Evolutionary conservation across 2,888 invertebrate species (phyloP), one percentile per base, ranked within the genome.

Genomic region (Drosophila infuscata): DNA sequence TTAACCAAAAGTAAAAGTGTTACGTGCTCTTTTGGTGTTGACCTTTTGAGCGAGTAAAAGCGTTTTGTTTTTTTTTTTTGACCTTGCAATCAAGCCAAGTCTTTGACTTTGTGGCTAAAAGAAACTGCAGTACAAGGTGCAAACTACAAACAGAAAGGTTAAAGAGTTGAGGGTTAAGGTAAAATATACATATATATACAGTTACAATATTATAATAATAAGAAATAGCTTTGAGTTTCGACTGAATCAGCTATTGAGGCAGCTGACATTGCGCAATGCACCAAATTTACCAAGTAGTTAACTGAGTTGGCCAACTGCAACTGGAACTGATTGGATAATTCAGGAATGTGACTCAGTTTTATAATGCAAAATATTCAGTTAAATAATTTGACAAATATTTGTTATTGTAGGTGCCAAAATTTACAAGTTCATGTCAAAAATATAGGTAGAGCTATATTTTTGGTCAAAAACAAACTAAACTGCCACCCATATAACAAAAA

Each of bases 321-420:
- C 46, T 65, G 38, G 35, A 66, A 41, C 59, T 63, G 68, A 70
- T 81, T 75, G 78, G 81, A 75, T 82, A 84, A 84, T 72, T 46
- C 29, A 56, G 30, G 46, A 52, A 46, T 29, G 38, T 46, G 11
- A 20, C 29, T 29, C 20, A 58, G 17, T 36, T 46, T 17, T 15
- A 38, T 63, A 30, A 52, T 41, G 29, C 63, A 29, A 20, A 52
- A 35, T 25, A 49, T 17, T 33, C 25, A 20, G 51, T 35, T 36
- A 41, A 74, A 33, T 56, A 36, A 30, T 33, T 63, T 63, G 62
- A 54, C 72, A 60, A 79, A 88, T 87, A 57, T 68, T 70, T 70
- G 46, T 62, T 66, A 63, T 65, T 59, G 49, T 60, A 85, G 70
- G 89, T 89, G 87, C 82, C 63, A 87, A 83, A 89, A 71, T 72